Evolutionary conservation across 2,113 vertebrate genomes (phyloP), one percentile per base, ranked within the genome.

Genomic region (Noctilio leporinus): DNA sequence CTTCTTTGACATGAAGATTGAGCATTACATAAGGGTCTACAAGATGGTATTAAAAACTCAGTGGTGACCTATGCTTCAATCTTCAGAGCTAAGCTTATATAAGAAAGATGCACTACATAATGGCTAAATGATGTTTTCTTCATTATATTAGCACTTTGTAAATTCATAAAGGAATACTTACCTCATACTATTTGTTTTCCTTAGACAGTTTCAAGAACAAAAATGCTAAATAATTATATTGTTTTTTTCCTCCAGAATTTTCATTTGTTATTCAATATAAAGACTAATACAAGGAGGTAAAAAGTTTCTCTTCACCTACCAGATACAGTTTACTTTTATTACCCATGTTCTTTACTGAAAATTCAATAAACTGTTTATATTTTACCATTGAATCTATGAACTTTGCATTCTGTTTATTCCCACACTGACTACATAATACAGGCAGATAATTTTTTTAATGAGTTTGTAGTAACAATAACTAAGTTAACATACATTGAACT

Each of bases 211-310:
- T 0, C 0, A 97, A 96, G 94, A 98, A 98, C 97, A 98, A 98
- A 98, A 98, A 98, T 98, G 86, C 94, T 96, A 97, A 96, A 94
- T 97, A 97, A 97, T 98, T 98, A 98, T 93, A 94, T 96, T 98
- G 94, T 98, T 98, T 96, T 97, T 97, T 97, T 73, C 98, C 88
- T 98, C 90, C 93, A 97, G 93, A 98, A 97, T 98, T 97, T 98
- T 98, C 94, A 97, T 97, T 97, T 97, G 82, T 93, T 87, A 57
- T 93, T 97, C 73, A 97, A 93, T 96, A 98, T 97, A 94, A 98
- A 98, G 96, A 97, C 96, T 97, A 98, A 98, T 97, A 97, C 43
- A 95, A 96, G 69, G 93, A 96, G 92, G 75, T 97, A 62, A 77
- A 91, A 98, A 98, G 98, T 98, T 98, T 98, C 83, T 97, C 47